Evolutionary conservation across 2,888 invertebrate genomes (phyloP).

Genomic region (Tenthredo scrophulariae): DNA sequence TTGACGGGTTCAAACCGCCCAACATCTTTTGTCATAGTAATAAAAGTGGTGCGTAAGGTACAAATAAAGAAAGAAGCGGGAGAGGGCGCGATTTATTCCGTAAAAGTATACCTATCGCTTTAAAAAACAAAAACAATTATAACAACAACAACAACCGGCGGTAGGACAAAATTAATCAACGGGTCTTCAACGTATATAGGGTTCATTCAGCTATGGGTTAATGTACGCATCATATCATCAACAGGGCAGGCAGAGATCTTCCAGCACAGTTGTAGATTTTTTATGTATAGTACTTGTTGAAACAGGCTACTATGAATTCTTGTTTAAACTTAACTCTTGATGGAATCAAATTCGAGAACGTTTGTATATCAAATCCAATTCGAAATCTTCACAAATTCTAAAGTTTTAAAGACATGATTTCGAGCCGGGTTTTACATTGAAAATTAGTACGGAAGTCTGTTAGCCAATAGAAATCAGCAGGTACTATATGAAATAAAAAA

Average conservation of each 20-base stretch:
- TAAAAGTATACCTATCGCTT: slow-evolving; percentile 53
- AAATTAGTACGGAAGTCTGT: neutral
- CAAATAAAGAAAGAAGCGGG: slow-evolving; percentile 65
- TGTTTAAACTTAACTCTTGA: too few species aligned
- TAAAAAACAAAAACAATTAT: neutral
- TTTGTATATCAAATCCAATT: too few species aligned
- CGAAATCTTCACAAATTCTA: too few species aligned
- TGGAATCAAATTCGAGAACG: too few species aligned
- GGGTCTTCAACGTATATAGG: slow-evolving; percentile 9
- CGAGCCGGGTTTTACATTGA: neutral
- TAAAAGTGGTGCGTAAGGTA: slow-evolving; percentile 71
- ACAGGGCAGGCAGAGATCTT: neutral
- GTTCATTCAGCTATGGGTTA: neutral
- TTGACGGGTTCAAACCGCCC: slow-evolving; percentile 78
- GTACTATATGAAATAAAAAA: slow-evolving; percentile 7
- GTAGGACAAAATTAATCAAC: slow-evolving; percentile 36
- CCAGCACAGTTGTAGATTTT: neutral
- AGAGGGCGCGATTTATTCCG: slow-evolving; percentile 56
- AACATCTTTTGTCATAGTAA: slow-evolving; percentile 77
- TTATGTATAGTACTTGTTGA: neutral
- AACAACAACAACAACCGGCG: neutral
- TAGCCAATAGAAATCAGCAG: neutral
- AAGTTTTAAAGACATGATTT: too few species aligned
- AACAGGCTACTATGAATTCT: neutral
- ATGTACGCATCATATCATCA: neutral